Evolutionary conservation across 30 jellyfish, hydroid and myxozoan genomes (phyloP), one percentile per base, ranked within the genome.

Genomic region (Cassiopea xamachana): DNA sequence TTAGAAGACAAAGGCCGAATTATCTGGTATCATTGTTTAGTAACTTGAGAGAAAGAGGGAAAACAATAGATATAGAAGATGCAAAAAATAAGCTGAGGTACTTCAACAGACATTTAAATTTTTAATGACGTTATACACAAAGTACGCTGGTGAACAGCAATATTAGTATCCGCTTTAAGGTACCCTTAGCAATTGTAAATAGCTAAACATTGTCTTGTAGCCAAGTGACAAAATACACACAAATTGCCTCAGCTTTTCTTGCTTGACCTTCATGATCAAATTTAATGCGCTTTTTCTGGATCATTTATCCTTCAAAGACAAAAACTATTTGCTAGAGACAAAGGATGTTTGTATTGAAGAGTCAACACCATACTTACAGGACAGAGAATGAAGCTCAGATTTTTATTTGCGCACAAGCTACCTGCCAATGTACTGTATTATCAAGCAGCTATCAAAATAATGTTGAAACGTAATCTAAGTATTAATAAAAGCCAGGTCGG

Each of bases 381-480:
- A 71, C 55, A 27, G 55, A 7, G 7, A 16, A 14, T 14, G 19
- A 55, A 55, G 64, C 10, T 55, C 12, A 3, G 64, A 67, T 3
- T 2, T 19, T 2, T 12, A 71, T 2, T 9, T 19, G 0, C 50
- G 39, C 55, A 43, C 17, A 71, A 16, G 55, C 80, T 71, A 71
- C 80, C 80, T 71, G 80, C 80, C 19, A 64, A 64, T 2, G 19
- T 2, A 2, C 74, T 5, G 27, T 4, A 2, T 17, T 27, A 27
- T 64, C 43, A 17, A 9, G 15, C 27, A 13, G 74, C 43, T 5
- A 64, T 64, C 74, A 64, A 5, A 64, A 17, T 2, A 5, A 17
- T 4, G 51, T 8, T 48, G 87, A 78, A 78, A 78, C 27, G 8
- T 14, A 75, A 78, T 78, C 87, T 59, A 3, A 75, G 87, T 78